phyloP scores from a whole-genome alignment of 2,888 invertebrate genomes.

The Melanophora roralis region DNA sequence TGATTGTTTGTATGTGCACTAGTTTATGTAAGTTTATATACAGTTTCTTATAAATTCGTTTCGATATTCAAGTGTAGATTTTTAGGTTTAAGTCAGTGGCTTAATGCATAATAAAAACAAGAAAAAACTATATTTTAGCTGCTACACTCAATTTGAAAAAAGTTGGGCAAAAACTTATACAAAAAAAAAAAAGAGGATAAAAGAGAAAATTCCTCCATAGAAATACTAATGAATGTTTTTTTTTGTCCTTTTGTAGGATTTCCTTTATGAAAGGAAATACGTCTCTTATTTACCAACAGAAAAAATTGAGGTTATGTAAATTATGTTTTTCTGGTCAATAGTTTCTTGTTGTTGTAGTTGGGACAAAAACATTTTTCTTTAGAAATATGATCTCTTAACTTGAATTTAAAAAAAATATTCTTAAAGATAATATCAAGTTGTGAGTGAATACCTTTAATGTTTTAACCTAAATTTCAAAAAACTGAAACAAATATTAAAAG shows the following conservation, averaged over 20 bases:
- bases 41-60: neutral
- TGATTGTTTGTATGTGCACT: neutral
- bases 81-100: neutral
- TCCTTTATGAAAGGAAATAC: neutral
- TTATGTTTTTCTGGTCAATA: neutral
- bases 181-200: neutral
- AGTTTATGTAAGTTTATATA: neutral
- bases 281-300: conserved; percentile 10
- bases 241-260: neutral
- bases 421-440: neutral
- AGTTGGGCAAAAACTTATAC: neutral
- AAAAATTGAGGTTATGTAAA: conserved; percentile 14
- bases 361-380: neutral
- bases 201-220: conserved; percentile 1
- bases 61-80: neutral
- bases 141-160: too few species aligned
- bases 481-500: neutral
- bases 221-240: too few species aligned
- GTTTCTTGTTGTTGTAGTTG: too few species aligned
- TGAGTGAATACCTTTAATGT: neutral
- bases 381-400: too few species aligned
- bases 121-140: neutral
- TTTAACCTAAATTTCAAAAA: neutral
- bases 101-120: conserved; percentile 17
- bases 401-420: neutral